A percentile compares a stretch with the other conserved stretches of the same genome.
These are phyloP conservation scores for Euclidia mi DNA, from an alignment of 2,888 invertebrate genomes.

Conservation along the genomic window DNA sequence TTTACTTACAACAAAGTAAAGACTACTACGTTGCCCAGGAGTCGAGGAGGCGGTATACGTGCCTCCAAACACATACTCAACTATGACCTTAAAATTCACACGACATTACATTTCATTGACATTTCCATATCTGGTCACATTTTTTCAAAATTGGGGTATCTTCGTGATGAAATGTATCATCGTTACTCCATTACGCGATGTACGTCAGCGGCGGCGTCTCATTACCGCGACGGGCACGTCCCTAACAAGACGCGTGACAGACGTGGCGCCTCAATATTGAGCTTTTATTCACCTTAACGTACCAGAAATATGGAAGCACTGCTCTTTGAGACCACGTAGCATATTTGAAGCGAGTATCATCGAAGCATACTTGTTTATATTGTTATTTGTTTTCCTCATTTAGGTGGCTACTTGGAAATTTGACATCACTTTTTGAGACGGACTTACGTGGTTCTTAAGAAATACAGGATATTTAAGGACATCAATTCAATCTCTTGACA, in stretches of 20 bases:
- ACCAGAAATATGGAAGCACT: constrained; percentile 1
- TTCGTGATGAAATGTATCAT: constrained; percentile 19
- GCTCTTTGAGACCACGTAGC: not conserved
- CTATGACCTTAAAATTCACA: too few species aligned
- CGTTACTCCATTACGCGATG: constrained; percentile 31
- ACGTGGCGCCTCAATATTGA: constrained; percentile 48
- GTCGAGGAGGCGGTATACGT: not conserved
- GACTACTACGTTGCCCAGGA: not conserved
- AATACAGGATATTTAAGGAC: too few species aligned
- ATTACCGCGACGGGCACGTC: constrained; percentile 63
- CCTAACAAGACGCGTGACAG: constrained; percentile 65
- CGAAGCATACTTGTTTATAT: not conserved
- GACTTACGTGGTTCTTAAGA: too few species aligned
- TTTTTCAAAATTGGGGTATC: constrained; percentile 5
- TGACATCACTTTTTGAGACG: too few species aligned
- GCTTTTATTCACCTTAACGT: constrained; percentile 38
- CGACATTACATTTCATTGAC: not conserved
- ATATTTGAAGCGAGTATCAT: not conserved
- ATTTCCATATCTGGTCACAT: not conserved
- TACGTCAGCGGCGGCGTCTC: constrained; percentile 51
- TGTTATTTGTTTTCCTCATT: too few species aligned
- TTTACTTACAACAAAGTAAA: too few species aligned
- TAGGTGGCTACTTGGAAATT: too few species aligned
- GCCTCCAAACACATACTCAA: not conserved
- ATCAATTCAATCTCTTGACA: too few species aligned